phyloP scores from a whole-genome alignment of 2,113 vertebrate genomes.

The Elephantulus edwardii region DNA sequence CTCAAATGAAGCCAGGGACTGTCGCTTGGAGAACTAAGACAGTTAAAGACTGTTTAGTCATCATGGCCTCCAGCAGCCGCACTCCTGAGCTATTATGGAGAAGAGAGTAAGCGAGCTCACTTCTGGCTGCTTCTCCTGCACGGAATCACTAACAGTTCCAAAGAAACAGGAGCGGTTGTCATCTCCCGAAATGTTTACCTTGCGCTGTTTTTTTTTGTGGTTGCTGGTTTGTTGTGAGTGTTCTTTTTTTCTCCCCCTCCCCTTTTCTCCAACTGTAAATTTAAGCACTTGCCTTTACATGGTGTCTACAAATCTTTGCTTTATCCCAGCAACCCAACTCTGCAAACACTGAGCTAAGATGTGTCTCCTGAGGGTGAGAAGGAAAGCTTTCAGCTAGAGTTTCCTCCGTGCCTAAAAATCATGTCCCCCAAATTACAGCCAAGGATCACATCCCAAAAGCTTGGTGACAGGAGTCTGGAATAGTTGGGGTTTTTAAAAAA shows the following conservation, averaged over 20 bases:
- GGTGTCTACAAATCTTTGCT: background rate
- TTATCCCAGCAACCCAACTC: background rate
- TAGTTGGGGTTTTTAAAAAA: background rate
- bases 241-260: no score
- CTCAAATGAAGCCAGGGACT: background rate
- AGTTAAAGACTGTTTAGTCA: background rate
- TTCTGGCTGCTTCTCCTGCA: background rate
- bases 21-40: background rate
- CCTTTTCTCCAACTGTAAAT: background rate
- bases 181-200: background rate
- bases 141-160: background rate
- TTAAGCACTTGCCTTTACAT: background rate
- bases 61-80: background rate
- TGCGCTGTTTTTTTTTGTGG: background rate
- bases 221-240: no score
- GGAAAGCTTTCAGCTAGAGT: background rate
- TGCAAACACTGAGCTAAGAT: background rate
- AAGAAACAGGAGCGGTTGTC: background rate
- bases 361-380: background rate
- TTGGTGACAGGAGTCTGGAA: rapidly evolving
- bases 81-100: background rate
- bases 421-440: background rate
- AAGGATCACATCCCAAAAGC: no score
- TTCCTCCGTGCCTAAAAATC: no score
- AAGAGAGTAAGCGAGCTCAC: background rate